Conservation (phyloP, 1,140 invertebrate species). For the silkworm (Bombyx mori) region ASM3026992v2 NC_085116.1:6435501-6436000, state of each 20-base stretch:
- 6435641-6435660: conserved; percentile 40
- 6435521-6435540: conserved; percentile 22
- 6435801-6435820: too few species aligned
- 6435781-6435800: background rate
- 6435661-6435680: conserved; percentile 67
- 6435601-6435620: conserved; percentile 21
- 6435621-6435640: conserved; percentile 41
- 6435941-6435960: too few species aligned
- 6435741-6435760: conserved; percentile 48
- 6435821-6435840: too few species aligned
- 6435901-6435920: too few species aligned
- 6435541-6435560: conserved; percentile 30
- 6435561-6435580: conserved; percentile 61
- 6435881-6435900: too few species aligned
- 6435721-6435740: conserved; percentile 68
- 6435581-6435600: conserved; percentile 32
- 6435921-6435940: too few species aligned
- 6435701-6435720: conserved; percentile 66
- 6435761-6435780: background rate
- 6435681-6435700: conserved; percentile 67
- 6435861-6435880: too few species aligned
- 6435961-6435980: too few species aligned
- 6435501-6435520: conserved; percentile 33
- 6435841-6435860: too few species aligned
- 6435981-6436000: too few species aligned